phyloP scores from a whole-genome alignment of 1,140 invertebrate genomes.

The Phthorimaea operculella region DNA sequence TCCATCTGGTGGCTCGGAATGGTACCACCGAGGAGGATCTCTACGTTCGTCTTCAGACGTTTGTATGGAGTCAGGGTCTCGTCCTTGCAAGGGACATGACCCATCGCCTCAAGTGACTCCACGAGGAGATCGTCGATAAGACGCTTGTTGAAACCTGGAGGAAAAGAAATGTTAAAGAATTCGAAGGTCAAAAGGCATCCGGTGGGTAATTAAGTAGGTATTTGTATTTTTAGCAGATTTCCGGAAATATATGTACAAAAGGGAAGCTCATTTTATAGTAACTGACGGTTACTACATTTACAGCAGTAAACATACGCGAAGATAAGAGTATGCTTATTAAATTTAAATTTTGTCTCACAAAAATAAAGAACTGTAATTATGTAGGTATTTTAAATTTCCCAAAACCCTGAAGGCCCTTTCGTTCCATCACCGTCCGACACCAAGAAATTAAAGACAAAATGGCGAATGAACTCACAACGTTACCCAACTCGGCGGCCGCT shows the following conservation, averaged over 20 bases:
- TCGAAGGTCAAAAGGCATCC: too few species aligned
- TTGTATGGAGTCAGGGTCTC: conserved; percentile 68
- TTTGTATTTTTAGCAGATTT: too few species aligned
- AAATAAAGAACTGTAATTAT: too few species aligned
- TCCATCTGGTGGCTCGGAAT: conserved; percentile 82
- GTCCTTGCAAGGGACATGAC: conserved; percentile 72
- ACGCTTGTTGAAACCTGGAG: conserved; percentile 74
- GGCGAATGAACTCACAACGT: conserved; percentile 55
- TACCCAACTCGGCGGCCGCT: conserved; percentile 34
- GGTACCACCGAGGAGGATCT: conserved; percentile 83
- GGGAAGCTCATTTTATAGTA: too few species aligned
- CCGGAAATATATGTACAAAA: too few species aligned
- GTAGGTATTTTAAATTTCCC: neutral
- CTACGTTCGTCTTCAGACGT: conserved; percentile 76
- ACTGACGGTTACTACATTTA: too few species aligned
- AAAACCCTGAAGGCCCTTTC: neutral
- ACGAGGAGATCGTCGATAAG: conserved; percentile 85
- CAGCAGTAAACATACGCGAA: too few species aligned
- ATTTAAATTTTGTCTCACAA: too few species aligned
- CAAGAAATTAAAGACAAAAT: conserved; percentile 55
- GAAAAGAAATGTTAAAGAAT: conserved; percentile 15
- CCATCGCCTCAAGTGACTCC: conserved; percentile 79
- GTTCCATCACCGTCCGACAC: conserved; percentile 40
- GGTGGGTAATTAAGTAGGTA: too few species aligned
- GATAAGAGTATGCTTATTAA: too few species aligned